Evolutionary conservation across 1,140 invertebrate genomes (phyloP), one percentile per base, ranked within the genome.

Genomic region (Euura saliciscinereae): DNA sequence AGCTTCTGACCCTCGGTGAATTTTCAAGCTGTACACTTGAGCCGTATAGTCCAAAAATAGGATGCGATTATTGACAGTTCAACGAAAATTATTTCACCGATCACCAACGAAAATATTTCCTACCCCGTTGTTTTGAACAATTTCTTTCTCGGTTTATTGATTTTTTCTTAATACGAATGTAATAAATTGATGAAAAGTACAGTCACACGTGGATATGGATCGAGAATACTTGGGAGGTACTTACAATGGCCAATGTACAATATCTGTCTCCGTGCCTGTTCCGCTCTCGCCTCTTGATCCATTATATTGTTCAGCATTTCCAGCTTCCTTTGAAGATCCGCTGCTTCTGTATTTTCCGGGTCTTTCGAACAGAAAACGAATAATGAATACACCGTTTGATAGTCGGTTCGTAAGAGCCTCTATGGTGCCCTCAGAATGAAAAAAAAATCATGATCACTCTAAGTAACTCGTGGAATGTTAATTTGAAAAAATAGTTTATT

Each of bases 271-370:
- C 89, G 85, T 69, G 88, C 89, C 76, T 92, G 91, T 79, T 92
- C 90, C 10, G 88, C 88, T 73, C 89, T 83, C 51, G 92, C 90
- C 86, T 95, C 94, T 83, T 95, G 93, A 84, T 96, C 95, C 89
- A 97, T 93, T 77, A 95, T 94, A 80, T 93, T 94, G 89, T 98
- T 98, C 80, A 98, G 90, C 84, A 95, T 91, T 86, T 98, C 96
- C 78, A 98, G 88, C 88, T 98, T 98, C 80, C 94, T 91, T 86
- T 98, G 96, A 77, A 98, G 89, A 84, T 98, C 96, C 44, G 93
- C 92, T n/a, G 94, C 94, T 79, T 96, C 96, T 75, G 93, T 93
- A 84, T 96, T 95, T 84, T 97, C 95, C 73, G 95, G 91, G 90
- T 97, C 96, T 95, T 90, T 70, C 68, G 43, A 44, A 69, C 68